Percentiles rank a stretch among this genome's conserved stretches.
phyloP scores from a whole-genome alignment of 1,140 invertebrate genomes.

The Trichomalopsis sarcophagae region DNA sequence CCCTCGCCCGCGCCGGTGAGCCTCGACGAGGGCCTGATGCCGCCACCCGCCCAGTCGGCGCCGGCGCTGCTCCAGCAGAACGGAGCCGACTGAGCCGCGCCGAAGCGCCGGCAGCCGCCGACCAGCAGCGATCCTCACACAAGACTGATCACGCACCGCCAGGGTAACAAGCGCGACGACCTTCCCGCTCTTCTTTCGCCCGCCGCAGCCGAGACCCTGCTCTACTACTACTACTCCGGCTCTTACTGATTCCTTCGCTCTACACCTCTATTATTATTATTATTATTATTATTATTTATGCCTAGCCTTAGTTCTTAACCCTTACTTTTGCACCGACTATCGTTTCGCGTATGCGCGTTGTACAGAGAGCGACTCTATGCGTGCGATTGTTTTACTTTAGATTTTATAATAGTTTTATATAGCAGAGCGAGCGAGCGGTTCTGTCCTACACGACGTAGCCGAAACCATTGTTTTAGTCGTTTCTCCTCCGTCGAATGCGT shows the following conservation, averaged over 20 bases:
- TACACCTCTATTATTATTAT: too few species aligned
- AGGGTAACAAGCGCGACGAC: slow-evolving; percentile 60
- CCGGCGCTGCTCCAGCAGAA: slow-evolving; percentile 71
- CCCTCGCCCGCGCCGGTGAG: slow-evolving; percentile 61
- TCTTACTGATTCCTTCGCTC: not conserved
- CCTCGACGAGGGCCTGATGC: slow-evolving; percentile 63
- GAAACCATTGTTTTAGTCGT: not conserved
- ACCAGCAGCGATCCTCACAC: slow-evolving; percentile 45
- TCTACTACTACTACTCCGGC: slow-evolving; percentile 41
- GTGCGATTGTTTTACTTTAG: too few species aligned
- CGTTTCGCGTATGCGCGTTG: too few species aligned
- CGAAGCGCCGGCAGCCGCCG: not conserved
- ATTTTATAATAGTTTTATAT: too few species aligned
- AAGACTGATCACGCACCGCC: slow-evolving; percentile 62
- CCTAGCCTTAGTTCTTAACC: too few species aligned
- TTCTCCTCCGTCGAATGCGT: slow-evolving; percentile 39
- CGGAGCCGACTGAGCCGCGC: slow-evolving; percentile 64
- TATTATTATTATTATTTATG: too few species aligned
- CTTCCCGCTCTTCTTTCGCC: slow-evolving; percentile 23
- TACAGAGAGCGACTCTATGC: too few species aligned
- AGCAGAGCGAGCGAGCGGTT: too few species aligned
- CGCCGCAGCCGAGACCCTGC: slow-evolving; percentile 36
- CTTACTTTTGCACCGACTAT: too few species aligned
- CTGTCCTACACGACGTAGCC: too few species aligned
- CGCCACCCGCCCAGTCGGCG: slow-evolving; percentile 67